These are phyloP conservation scores for Nomada fabriciana DNA, from an alignment of 2,888 invertebrate species.

Conservation along the genomic window DNA sequence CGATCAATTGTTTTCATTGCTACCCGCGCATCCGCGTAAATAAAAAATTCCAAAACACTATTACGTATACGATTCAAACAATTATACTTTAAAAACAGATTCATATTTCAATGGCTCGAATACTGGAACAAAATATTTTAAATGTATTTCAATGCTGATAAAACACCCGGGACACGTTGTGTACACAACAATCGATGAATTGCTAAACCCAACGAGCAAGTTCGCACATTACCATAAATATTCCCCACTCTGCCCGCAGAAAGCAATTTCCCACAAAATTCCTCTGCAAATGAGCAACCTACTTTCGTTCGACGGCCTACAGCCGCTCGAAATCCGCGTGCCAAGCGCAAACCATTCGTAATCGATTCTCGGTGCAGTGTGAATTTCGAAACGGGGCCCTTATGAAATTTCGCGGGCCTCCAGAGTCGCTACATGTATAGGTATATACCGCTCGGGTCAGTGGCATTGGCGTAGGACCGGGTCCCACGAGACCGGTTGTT, in stretches of 20 bases:
- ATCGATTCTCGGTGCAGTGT: neutral
- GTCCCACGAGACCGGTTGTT: neutral
- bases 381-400: constrained; percentile 29
- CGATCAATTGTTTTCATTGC: constrained; percentile 5
- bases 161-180: too few species aligned
- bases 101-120: too few species aligned
- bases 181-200: neutral
- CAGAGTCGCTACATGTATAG: neutral
- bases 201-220: neutral
- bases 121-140: too few species aligned
- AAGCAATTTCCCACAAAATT: neutral
- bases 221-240: neutral
- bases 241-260: neutral
- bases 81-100: too few species aligned
- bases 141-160: too few species aligned
- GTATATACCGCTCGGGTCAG: constrained; percentile 3
- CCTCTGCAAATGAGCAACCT: neutral
- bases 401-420: constrained; percentile 40
- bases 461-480: constrained; percentile 34
- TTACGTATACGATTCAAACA: too few species aligned
- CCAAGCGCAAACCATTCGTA: neutral
- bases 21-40: neutral
- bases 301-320: constrained; percentile 9
- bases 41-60: neutral
- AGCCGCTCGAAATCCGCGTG: neutral